Evolutionary conservation across 2,797 vertebrate genomes (phyloP).

Genomic region (Molossus molossus): DNA sequence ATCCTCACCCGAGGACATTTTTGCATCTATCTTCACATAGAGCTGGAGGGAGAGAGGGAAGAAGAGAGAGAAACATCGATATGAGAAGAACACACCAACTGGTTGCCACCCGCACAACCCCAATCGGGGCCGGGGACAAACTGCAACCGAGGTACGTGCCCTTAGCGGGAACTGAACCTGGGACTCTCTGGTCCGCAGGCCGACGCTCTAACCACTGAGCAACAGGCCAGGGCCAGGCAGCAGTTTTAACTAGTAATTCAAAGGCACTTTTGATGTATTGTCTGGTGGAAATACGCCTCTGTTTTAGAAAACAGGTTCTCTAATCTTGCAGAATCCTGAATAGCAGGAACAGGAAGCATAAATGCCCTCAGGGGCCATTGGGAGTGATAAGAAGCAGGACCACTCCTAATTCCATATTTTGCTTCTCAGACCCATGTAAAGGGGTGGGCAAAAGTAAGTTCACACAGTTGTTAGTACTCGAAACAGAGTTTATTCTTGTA

Average conservation of each 20-base stretch:
- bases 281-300: not conserved
- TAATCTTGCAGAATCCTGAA: not conserved
- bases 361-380: not conserved
- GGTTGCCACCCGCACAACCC: too few relatives aligned
- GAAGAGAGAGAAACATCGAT: too few relatives aligned
- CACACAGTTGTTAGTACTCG: not conserved
- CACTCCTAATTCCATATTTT: not conserved
- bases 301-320: constrained; percentile 28
- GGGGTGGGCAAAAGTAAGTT: not conserved
- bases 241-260: not conserved
- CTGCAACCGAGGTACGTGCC: too few relatives aligned
- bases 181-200: too few relatives aligned
- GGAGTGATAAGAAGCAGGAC: not conserved
- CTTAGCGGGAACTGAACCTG: too few relatives aligned
- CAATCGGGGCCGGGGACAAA: too few relatives aligned
- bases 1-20: too few relatives aligned
- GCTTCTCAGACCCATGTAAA: not conserved
- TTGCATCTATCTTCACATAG: too few relatives aligned
- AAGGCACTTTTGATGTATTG: not conserved
- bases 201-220: too few relatives aligned
- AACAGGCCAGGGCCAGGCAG: not conserved
- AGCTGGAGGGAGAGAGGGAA: too few relatives aligned
- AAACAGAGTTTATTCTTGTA: not conserved
- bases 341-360: constrained; percentile 27
- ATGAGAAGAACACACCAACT: too few relatives aligned